Evolutionary conservation across 2,888 invertebrate species (phyloP), one percentile per base, ranked within the genome.

Genomic region (Idaea straminata): DNA sequence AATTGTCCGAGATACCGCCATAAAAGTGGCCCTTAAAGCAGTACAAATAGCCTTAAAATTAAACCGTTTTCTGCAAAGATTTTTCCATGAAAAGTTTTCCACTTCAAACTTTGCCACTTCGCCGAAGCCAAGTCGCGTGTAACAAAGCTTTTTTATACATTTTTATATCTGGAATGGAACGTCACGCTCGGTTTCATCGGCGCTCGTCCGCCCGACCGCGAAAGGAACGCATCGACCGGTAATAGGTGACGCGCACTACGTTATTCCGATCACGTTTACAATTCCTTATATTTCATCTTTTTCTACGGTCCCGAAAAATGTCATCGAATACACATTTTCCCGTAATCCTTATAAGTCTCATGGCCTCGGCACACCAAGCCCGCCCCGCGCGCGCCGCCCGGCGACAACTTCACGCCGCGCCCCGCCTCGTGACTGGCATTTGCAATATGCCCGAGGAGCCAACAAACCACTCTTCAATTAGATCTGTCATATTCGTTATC

Each of bases 231-330:
- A 84, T 83, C 87, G 84, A 88, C 87, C 89, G 87, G 90, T 90
- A 90, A 91, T 92, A 92, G 90, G 89, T 88, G 89, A 84, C 88
- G 90, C 84, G 81, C 82, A 77, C 77, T 83, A 81, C 86, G 78
- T 81, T 86, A 92, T 91, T 91, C 91, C 74, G 80, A 88, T 91
- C 92, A 92, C 92, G 92, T 92, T 84, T 83, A 89, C 84, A 91
- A 91, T 92, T 92, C 86, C 91, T 90, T 92, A 92, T 92, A 91
- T 92, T 91, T 92, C 92, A 91, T 92, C 91, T 92, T 92, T 91
- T 92, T 89, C 87, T 85, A 88, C 88, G 87, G 86, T 82, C 87
- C 86, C 89, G 87, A 91, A 92, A 92, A 92, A 92, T 92, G 92
- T 91, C 92, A 92, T 92, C 92, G 92, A 92, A 92, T 92, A 92